Conservation (phyloP, 2,113 vertebrate genomes). For the Chaenogobius annularis region DNA sequence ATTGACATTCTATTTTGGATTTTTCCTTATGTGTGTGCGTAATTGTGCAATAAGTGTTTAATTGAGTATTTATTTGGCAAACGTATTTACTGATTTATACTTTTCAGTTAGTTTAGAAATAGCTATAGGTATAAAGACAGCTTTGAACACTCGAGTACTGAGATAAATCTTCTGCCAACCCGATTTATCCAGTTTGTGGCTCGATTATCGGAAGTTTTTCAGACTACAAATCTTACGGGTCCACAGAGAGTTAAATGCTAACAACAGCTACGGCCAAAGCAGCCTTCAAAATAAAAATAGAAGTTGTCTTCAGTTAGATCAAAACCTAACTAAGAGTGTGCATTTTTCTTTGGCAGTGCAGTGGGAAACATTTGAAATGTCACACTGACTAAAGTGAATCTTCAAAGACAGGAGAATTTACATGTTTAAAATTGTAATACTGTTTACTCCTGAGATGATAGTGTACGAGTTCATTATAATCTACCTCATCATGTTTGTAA, state of each 20-base stretch:
- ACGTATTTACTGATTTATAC: not conserved
- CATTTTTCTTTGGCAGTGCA: not conserved
- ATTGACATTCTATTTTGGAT: not conserved
- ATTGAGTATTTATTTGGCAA: not conserved
- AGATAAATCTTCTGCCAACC: no score
- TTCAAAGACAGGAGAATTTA: not conserved
- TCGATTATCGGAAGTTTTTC: not conserved
- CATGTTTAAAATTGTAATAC: not conserved
- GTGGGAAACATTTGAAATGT: not conserved
- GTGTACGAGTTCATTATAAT: not conserved
- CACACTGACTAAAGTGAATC: not conserved
- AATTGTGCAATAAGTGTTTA: no score
- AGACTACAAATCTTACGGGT: not conserved
- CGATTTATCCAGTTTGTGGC: no score
- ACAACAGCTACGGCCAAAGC: slow-evolving; percentile 2
- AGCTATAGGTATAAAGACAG: no score
- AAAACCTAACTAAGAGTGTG: not conserved
- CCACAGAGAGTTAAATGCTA: not conserved
- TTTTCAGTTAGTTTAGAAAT: no score
- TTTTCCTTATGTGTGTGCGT: no score
- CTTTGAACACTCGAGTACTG: no score
- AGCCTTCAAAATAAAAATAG: slow-evolving; percentile 3
- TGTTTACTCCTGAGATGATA: no score
- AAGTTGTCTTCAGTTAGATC: not conserved
- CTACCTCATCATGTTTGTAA: not conserved